phyloP scores from a whole-genome alignment of 2,113 vertebrate species.

The Megaleporinus macrocephalus region DNA sequence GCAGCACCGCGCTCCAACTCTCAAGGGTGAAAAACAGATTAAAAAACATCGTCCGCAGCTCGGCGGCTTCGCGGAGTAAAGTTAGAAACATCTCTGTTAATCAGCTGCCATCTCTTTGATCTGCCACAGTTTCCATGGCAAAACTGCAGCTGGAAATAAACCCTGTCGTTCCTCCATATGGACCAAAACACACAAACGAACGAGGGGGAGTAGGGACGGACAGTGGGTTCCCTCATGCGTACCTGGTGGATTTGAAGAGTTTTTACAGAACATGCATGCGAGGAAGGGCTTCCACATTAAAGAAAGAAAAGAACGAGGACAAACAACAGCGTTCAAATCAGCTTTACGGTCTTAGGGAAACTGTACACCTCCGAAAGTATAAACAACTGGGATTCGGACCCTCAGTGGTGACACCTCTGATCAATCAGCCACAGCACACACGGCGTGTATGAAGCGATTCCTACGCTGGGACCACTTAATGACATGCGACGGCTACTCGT shows the following conservation, averaged over 20 bases:
- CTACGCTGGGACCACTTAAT: neutral
- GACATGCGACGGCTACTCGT: neutral
- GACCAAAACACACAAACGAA: constrained; percentile 27
- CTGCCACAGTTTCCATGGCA: constrained; percentile 26
- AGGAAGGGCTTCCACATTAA: neutral
- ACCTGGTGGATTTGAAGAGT: neutral
- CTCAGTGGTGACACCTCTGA: neutral
- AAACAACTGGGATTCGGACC: neutral
- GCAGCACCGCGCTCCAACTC: constrained; percentile 36
- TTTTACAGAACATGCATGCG: neutral
- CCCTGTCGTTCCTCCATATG: constrained; percentile 22
- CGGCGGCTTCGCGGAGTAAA: neutral
- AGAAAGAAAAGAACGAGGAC: too few relatives aligned
- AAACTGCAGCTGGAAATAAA: constrained; percentile 35
- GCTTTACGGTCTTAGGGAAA: neutral
- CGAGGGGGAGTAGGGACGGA: neutral
- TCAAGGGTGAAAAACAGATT: constrained; percentile 30
- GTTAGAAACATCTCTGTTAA: constrained; percentile 43
- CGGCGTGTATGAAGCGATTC: neutral
- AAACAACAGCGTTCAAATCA: neutral
- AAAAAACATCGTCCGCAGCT: constrained; percentile 38
- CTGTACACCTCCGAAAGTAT: neutral
- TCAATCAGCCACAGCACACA: neutral
- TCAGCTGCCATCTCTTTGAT: constrained; percentile 43
- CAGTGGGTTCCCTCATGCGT: neutral